These are phyloP conservation scores for Eutrigla gurnardus DNA, from an alignment of 2,797 vertebrate species.

Conservation along the genomic window DNA sequence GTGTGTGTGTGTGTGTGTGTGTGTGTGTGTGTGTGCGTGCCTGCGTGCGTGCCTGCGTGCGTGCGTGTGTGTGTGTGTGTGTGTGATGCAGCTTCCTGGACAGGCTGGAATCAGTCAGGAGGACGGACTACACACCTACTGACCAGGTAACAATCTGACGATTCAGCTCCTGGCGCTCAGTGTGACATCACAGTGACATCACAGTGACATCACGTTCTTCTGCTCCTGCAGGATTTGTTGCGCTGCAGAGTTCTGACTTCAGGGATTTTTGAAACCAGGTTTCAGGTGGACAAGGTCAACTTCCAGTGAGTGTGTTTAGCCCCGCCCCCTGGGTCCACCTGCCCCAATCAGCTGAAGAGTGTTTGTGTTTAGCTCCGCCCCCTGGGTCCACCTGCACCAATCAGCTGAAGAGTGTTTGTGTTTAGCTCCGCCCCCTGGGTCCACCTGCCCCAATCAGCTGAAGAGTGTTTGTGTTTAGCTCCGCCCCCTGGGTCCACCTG, in stretches of 20 bases:
- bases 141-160: constrained; percentile 88
- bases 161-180: background rate
- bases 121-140: constrained; percentile 93
- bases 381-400: background rate
- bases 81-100: constrained; percentile 90
- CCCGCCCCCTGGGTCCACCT: background rate
- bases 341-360: constrained; percentile 76
- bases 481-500: background rate
- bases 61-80: constrained; percentile 29
- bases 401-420: constrained; percentile 84
- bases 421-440: background rate
- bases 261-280: constrained; percentile 96
- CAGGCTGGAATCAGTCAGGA: constrained; percentile 91
- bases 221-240: constrained; percentile 88
- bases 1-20: constrained; percentile 26
- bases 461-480: constrained; percentile 84
- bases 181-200: background rate
- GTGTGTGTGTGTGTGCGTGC: constrained; percentile 27
- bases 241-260: constrained; percentile 97
- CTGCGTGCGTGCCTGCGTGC: background rate
- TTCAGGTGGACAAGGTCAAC: constrained; percentile 99
- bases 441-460: constrained; percentile 1
- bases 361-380: constrained; percentile 67
- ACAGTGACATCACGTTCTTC: background rate
- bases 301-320: constrained; percentile 90